Evolutionary conservation across 1,140 invertebrate species (phyloP).

Genomic region (Hyphantria cunea): DNA sequence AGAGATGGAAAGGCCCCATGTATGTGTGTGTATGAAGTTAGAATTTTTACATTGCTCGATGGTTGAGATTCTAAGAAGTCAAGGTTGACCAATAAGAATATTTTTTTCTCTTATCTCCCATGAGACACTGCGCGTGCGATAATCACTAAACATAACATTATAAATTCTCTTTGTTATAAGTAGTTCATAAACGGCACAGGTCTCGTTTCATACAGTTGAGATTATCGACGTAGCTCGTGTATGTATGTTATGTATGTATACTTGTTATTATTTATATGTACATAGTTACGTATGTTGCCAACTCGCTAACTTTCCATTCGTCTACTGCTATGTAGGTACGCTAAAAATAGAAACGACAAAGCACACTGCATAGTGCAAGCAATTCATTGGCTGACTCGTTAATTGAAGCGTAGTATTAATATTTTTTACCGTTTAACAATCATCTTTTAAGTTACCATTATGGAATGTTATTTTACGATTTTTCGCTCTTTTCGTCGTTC

Average conservation of each 20-base stretch:
- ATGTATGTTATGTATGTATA: conserved; percentile 41
- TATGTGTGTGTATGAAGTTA: too few relatives aligned
- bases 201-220: not conserved
- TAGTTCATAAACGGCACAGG: too few relatives aligned
- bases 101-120: too few relatives aligned
- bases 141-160: not conserved
- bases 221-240: conserved; percentile 2
- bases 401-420: conserved; percentile 12
- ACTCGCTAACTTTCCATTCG: conserved; percentile 78
- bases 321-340: conserved; percentile 59
- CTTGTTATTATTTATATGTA: conserved; percentile 28
- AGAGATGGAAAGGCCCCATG: too few relatives aligned
- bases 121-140: not conserved
- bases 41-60: too few relatives aligned
- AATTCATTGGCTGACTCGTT: conserved; percentile 57
- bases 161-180: too few relatives aligned
- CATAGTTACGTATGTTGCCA: conserved; percentile 64
- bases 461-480: not conserved
- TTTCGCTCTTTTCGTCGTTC: not conserved
- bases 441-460: too few relatives aligned
- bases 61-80: too few relatives aligned
- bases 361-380: conserved; percentile 53
- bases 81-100: too few relatives aligned
- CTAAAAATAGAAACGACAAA: conserved; percentile 75
- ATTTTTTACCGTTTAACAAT: too few relatives aligned